A percentile compares a stretch with the other conserved stretches of the same genome.
These are phyloP conservation scores for Eupithecia subumbrata DNA, from an alignment of 2,888 invertebrate species.

Conservation along the genomic window DNA sequence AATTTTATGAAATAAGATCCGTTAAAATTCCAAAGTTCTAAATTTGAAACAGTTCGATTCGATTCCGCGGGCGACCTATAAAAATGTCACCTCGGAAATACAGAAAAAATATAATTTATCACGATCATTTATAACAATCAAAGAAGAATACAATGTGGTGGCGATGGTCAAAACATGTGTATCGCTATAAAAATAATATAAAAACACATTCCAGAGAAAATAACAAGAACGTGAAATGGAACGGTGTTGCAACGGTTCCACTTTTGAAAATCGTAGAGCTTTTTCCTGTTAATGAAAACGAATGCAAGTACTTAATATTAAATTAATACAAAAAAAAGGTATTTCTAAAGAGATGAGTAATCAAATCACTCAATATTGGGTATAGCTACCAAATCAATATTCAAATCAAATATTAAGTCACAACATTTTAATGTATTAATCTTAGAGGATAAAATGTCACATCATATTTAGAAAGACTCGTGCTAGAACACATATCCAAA, in stretches of 20 bases:
- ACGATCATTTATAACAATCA: slow-evolving; percentile 56
- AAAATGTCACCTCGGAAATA: slow-evolving; percentile 38
- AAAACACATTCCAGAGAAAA: slow-evolving; percentile 40
- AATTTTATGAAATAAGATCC: slow-evolving; percentile 22
- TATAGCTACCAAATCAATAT: background rate
- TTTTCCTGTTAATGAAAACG: slow-evolving; percentile 10
- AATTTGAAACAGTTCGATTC: slow-evolving; percentile 42
- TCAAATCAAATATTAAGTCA: background rate
- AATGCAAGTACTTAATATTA: background rate
- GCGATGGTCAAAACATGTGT: slow-evolving; percentile 45
- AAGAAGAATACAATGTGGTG: slow-evolving; percentile 53
- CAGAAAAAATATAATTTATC: slow-evolving; percentile 45
- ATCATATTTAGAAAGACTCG: background rate
- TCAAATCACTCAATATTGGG: background rate
- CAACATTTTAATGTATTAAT: background rate
- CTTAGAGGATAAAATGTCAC: background rate
- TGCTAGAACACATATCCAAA: background rate
- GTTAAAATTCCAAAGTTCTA: slow-evolving; percentile 34
- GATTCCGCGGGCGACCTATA: slow-evolving; percentile 39
- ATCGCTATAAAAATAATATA: slow-evolving; percentile 46
- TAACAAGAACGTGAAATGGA: slow-evolving; percentile 34
- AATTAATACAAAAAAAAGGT: background rate
- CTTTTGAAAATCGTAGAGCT: slow-evolving; percentile 22
- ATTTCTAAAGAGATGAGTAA: background rate
- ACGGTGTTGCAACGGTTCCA: slow-evolving; percentile 40